Base-by-base conservation (phyloP, 2,888 invertebrate genomes). In the Polyommatus iphigenia region DNA sequence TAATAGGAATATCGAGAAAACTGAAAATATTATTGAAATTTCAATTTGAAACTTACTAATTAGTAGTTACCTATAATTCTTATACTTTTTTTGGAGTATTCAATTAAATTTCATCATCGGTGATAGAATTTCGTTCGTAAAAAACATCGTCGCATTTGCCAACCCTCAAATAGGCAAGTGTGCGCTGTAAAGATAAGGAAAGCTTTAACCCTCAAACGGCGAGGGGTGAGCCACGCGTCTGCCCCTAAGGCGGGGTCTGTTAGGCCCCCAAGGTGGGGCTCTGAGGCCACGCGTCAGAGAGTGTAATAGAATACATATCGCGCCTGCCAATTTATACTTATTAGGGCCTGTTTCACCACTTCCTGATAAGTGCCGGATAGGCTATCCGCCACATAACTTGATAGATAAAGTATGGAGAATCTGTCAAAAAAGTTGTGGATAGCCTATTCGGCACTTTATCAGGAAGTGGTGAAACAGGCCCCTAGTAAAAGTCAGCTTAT, bases 121-220 rank as follows among this genome's bases (percentile, higher is more conserved):
- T 46, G 18, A 54, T 18, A 54, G 4, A 54, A 5, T 54, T 54
- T 54, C 18, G 13, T 15, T 4, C 54, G 54, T 18, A 18, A 18
- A 36, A 18, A 54, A 54, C 54, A 54, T 29, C 13, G 13, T 62
- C 62, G 67, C 15, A 29, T 67, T 32, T 15, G 29, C 67, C 32
- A 15, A 67, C 29, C 15, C 29, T 67, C 29, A 67, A 67, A 67
- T 67, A 29, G 67, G 67, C 67, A 32, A 67, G 67, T 67, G 67
- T 67, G 67, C 29, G 29, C 67, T 67, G 67, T 20, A 32, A 29
- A 67, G 67, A 67, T 67, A 67, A 67, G 67, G 67, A 29, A 29
- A 67, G 67, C 67, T 32, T 24, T 67, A 67, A 67, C 67, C 67
- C 67, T 67, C 29, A 67, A 29, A 18, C 29, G 29, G 15, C 15